phyloP scores from a whole-genome alignment of 2,797 vertebrate species.

The Clarias platycephalus region DNA sequence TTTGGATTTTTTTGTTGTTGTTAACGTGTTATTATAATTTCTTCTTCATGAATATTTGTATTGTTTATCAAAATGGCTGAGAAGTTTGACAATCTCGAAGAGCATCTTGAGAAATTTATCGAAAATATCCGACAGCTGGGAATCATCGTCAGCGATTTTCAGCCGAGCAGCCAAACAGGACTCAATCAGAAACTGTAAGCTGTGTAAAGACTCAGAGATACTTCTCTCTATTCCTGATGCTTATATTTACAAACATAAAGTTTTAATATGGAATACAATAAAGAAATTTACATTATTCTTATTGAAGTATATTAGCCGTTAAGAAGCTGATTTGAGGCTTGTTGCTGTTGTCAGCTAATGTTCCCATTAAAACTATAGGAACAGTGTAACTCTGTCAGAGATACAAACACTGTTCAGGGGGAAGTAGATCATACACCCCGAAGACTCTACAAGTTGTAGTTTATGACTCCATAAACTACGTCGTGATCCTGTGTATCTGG shows the following conservation, averaged over 20 bases:
- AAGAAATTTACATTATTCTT: not conserved
- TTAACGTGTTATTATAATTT: constrained; percentile 1
- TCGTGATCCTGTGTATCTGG: not conserved
- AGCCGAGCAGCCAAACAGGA: constrained; percentile 95
- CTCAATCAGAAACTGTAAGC: constrained; percentile 97
- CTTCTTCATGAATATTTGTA: not conserved
- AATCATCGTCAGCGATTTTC: constrained; percentile 98
- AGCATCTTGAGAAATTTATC: constrained; percentile 96
- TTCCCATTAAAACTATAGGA: not conserved
- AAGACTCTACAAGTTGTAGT: not conserved
- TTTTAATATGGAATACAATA: not conserved
- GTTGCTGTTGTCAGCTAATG: no score
- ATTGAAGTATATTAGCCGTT: not conserved
- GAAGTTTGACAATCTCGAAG: constrained; percentile 95
- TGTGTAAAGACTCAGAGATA: not conserved
- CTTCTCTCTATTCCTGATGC: not conserved
- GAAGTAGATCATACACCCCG: not conserved
- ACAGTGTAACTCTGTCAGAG: not conserved
- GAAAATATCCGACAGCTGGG: constrained; percentile 98
- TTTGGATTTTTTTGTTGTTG: not conserved
- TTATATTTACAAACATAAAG: not conserved
- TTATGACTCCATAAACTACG: not conserved
- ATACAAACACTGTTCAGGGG: not conserved
- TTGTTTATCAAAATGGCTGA: constrained; percentile 82
- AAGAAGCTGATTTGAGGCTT: not conserved